Base-by-base conservation (phyloP, 2,797 vertebrate species). In the Helicolenus hilgendorfi region DNA sequence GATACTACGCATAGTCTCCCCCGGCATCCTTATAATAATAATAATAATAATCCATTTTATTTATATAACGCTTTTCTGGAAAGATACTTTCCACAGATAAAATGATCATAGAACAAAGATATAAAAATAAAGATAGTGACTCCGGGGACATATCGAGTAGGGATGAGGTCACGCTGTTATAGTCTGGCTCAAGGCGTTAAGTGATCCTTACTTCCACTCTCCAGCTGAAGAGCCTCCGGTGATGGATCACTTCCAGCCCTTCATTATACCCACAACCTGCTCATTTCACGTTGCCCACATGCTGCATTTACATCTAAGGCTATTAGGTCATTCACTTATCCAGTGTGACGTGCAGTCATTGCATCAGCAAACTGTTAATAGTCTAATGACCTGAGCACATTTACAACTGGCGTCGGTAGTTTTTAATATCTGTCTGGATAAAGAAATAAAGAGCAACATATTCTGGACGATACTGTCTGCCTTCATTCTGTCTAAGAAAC, bases 211-310 rank as follows among this genome's bases (percentile, higher is more conserved):
- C 7, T 20, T 69, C 24, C 33, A 7, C 6, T 74, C 26, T 13
- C 1, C 4, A 59, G 63, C 35, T 72, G 49, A 75, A 63, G 56
- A 36, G 70, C 10, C 18, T 77, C 24, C 5, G 38, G 26, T 62
- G 74, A 84, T 72, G 58, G 65, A 83, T 81, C 7, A 36, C 68
- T 62, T 65, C 72, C 65, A 73, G 1, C 33, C 29, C 22, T 45
- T 64, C 73, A 72, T 56, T 53, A 59, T 15, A 31, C 8, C 56
- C 53, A 56, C 74, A 60, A 55, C 22, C 77, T 69, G 64, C 22
- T 84, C 68, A 77, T 73, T 81, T 59, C 68, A 62, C 29, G 64
- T 53, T 79, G 70, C 60, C 49, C 45, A 56, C 79, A 79, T 64
- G 35, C 26, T 70, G 20, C 38, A 45, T 71, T 81, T 76, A 77